Evolutionary conservation across 1,140 invertebrate species (phyloP), one percentile per base, ranked within the genome.

Genomic region (Patella vulgata): DNA sequence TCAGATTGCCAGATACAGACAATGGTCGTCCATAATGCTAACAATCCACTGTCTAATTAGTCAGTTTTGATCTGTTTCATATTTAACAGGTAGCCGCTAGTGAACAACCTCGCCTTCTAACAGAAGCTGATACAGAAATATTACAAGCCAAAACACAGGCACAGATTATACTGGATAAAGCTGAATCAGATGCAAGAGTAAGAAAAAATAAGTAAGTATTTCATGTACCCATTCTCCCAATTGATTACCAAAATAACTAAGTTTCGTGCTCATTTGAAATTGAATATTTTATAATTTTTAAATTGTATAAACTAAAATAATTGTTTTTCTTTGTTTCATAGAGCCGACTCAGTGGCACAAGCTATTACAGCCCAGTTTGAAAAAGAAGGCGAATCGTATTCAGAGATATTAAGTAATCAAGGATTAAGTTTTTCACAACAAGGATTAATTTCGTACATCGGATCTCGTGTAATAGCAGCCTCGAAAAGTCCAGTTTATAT

Each of bases 371-470:
- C 63, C 11, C 75, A 77, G 62, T 82, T 79, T 57, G 59, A 68
- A 54, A 77, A 71, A 51, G 80, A 82, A 57, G 71, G 75, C 27
- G 77, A 79, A 30, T 75, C 77, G 5, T 82, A 82, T 57, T 53
- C 70, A 25, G 44, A 73, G 44, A 71, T 79, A 14, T 59, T 79
- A n/a, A 56, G 58, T 65, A 43, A 62, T 1, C 21, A 52, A 9
- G 74, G 78, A 17, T 68, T 82, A 2, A 67, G 63, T 23, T 77
- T 79, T 53, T 66, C 70, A 14, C 61, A 73, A 0, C 75, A 82
- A 25, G 78, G 75, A 0, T 78, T 82, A 43, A 75, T 82, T 55
- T 76, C 78, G 2, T 80, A 82, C 60, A 61, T 82, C 39, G 78
- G 77, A 9, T 71, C 78, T 5, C 69, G 80, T 27, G 77, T 76